Conservation (phyloP, 2,113 vertebrate genomes). For the Microtus montanus region DNA sequence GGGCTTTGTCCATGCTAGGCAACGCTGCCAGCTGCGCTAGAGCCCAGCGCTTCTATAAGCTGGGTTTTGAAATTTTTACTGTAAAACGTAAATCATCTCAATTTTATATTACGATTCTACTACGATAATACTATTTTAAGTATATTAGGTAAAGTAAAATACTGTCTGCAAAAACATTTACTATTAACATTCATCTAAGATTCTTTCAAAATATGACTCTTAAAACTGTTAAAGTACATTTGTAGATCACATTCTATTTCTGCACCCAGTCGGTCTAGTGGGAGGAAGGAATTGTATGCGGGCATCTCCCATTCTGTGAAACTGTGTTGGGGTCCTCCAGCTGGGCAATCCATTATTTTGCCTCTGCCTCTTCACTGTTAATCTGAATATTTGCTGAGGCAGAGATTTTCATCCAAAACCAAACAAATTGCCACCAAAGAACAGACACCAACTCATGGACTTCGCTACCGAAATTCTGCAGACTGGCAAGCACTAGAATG, state of each 20-base stretch:
- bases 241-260: not conserved
- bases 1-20: not conserved
- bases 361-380: not conserved
- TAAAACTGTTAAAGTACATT: not conserved
- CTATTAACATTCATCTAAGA: not conserved
- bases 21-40: not conserved
- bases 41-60: not conserved
- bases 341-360: not conserved
- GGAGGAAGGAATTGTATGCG: not conserved
- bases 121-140: not conserved
- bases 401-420: not conserved
- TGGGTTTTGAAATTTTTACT: not conserved
- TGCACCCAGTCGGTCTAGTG: not conserved
- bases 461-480: conserved; percentile 4
- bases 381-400: not conserved
- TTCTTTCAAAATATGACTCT: conserved; percentile 21
- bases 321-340: not conserved
- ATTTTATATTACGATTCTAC: not conserved
- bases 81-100: not conserved
- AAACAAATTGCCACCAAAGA: not conserved
- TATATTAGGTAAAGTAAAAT: conserved; percentile 15
- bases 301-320: not conserved
- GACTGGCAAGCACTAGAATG: not conserved
- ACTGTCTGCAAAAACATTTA: not conserved
- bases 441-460: not conserved